phyloP scores from a whole-genome alignment of 2,797 vertebrate genomes.

The Ispidina picta region DNA sequence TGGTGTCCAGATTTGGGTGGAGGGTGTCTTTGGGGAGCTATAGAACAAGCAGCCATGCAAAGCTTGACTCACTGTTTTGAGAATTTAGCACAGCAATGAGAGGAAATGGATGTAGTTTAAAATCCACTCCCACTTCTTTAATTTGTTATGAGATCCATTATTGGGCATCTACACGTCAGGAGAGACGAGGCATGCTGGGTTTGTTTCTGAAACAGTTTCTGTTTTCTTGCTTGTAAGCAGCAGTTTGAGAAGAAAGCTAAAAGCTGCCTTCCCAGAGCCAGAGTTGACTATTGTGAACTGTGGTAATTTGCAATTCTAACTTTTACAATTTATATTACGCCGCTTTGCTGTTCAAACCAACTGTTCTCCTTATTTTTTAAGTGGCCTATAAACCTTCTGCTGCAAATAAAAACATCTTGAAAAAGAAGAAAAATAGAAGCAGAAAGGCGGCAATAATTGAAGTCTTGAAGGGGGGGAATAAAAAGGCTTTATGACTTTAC shows the following conservation, averaged over 20 bases:
- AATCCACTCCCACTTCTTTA: not conserved
- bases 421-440: conserved; percentile 5
- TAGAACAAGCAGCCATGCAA: not conserved
- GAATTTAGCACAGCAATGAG: not conserved
- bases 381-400: conserved; percentile 41
- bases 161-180: not conserved
- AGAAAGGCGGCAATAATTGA: not conserved
- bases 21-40: not conserved
- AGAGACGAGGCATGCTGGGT: not conserved
- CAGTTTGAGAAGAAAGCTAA: not conserved
- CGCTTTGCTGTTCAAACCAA: conserved; percentile 3
- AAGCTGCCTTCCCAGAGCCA: not conserved
- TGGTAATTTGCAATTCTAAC: conserved; percentile 38
- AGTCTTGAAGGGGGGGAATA: not conserved
- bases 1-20: not conserved
- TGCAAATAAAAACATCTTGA: conserved; percentile 30
- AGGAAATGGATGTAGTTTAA: not conserved
- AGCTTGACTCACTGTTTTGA: not conserved
- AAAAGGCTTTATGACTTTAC: not conserved
- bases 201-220: not conserved
- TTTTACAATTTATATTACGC: not conserved
- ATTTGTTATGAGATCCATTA: not conserved
- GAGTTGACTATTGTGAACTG: not conserved
- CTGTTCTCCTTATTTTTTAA: conserved; percentile 28
- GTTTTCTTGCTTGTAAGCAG: not conserved